Conservation (phyloP, 2,888 invertebrate genomes). For the Anagyrus pseudococci region DNA sequence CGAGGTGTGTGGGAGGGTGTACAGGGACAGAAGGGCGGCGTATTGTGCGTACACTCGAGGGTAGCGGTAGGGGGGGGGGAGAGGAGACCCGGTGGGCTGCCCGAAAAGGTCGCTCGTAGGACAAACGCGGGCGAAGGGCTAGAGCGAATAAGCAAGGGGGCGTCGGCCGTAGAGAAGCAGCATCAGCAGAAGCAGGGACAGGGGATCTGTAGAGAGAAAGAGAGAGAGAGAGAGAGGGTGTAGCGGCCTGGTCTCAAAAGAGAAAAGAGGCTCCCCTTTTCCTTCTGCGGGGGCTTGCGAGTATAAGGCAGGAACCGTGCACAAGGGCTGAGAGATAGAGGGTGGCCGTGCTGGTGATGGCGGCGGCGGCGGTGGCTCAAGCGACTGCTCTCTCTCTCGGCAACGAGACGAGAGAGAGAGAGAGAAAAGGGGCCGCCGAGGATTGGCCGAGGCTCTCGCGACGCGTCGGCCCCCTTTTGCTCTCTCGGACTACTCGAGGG, state of each 20-base stretch:
- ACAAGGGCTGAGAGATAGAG: neutral
- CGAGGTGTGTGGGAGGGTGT: too few species aligned
- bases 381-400: neutral
- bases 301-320: too few species aligned
- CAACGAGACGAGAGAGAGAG: constrained; percentile 2
- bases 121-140: too few species aligned
- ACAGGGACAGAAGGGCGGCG: constrained; percentile 25
- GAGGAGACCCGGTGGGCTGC: too few species aligned
- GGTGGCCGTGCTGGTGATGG: neutral
- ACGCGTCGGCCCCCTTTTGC: neutral
- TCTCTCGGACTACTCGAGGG: neutral
- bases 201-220: constrained; percentile 3
- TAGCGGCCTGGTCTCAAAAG: constrained; percentile 19
- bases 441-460: constrained; percentile 33
- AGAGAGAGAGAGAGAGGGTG: neutral
- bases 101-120: too few species aligned
- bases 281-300: constrained; percentile 22
- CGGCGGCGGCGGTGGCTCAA: too few species aligned
- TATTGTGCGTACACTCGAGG: constrained; percentile 22
- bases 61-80: constrained; percentile 8
- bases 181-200: too few species aligned
- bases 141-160: too few species aligned
- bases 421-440: constrained; percentile 27
- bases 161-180: too few species aligned
- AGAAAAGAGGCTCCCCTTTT: constrained; percentile 28